phyloP scores from a whole-genome alignment of 92 coral and sea anemone genomes.

The Epizoanthus rinbou region DNA sequence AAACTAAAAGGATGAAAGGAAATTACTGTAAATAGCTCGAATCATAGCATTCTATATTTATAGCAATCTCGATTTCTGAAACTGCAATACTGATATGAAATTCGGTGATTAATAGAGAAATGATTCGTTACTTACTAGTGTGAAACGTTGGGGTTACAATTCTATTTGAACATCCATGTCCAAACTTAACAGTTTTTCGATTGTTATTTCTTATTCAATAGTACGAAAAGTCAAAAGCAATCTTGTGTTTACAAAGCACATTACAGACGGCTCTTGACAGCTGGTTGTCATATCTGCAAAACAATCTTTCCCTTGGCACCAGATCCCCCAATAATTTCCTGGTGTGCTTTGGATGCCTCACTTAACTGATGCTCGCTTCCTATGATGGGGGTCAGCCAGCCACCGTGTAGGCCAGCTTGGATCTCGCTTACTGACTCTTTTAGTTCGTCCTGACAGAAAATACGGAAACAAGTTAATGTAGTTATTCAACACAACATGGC shows the following conservation, averaged over 20 bases:
- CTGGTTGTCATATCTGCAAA: conserved; percentile 47
- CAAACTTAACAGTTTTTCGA: too few species aligned
- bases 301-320: conserved; percentile 89
- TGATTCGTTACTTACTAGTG: too few species aligned
- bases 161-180: too few species aligned
- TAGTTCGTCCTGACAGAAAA: conserved; percentile 51
- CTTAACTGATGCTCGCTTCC: conserved; percentile 70
- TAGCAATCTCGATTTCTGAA: too few species aligned
- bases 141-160: too few species aligned
- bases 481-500: too few species aligned
- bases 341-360: conserved; percentile 82
- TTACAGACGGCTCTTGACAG: conserved; percentile 7
- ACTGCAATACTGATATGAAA: too few species aligned
- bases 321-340: conserved; percentile 72
- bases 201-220: too few species aligned
- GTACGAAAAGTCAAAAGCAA: not conserved
- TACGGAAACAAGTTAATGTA: not conserved
- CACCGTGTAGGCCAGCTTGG: conserved; percentile 71
- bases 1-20: too few species aligned
- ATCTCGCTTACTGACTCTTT: conserved; percentile 75
- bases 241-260: not conserved
- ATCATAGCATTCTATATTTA: too few species aligned
- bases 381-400: conserved; percentile 82
- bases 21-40: too few species aligned
- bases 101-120: too few species aligned